Evolutionary conservation across 92 coral and sea anemone species (phyloP).

Genomic region (Siderastrea siderea): DNA sequence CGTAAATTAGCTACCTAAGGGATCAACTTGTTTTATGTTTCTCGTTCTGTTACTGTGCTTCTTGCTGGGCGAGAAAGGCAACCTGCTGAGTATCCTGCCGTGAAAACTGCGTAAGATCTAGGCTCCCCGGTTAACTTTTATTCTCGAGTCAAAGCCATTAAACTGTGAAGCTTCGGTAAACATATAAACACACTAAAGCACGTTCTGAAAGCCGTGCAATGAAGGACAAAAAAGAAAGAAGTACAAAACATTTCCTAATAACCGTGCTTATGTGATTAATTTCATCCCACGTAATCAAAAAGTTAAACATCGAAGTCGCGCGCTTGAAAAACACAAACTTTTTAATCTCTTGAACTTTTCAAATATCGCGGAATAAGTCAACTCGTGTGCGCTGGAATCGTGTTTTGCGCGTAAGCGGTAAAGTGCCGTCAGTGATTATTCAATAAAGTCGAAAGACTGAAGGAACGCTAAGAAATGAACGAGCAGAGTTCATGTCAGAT

Average conservation of each 20-base stretch:
- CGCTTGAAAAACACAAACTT: neutral
- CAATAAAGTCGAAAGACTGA: neutral
- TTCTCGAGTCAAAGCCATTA: constrained; percentile 15
- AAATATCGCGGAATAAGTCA: neutral
- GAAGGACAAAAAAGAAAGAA: neutral
- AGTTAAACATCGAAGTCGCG: neutral
- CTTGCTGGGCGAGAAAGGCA: constrained; percentile 20
- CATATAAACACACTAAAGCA: constrained; percentile 25
- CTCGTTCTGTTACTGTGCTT: constrained; percentile 1
- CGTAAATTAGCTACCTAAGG: constrained; percentile 13
- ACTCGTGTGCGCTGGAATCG: neutral
- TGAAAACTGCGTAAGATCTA: constrained; percentile 8
- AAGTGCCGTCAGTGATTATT: neutral
- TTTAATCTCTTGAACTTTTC: neutral
- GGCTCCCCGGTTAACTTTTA: constrained; percentile 15
- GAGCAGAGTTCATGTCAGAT: neutral
- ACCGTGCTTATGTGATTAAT: constrained; percentile 26
- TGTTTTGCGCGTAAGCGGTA: neutral
- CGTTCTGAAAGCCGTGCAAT: neutral
- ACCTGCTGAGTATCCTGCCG: constrained; percentile 35
- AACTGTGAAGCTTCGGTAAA: constrained; percentile 3
- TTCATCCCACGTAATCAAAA: neutral
- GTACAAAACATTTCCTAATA: constrained; percentile 34
- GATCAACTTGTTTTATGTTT: neutral
- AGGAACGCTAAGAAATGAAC: neutral